Conservation (phyloP, 2,797 vertebrate genomes). For the Rhinogobio ventralis region DNA sequence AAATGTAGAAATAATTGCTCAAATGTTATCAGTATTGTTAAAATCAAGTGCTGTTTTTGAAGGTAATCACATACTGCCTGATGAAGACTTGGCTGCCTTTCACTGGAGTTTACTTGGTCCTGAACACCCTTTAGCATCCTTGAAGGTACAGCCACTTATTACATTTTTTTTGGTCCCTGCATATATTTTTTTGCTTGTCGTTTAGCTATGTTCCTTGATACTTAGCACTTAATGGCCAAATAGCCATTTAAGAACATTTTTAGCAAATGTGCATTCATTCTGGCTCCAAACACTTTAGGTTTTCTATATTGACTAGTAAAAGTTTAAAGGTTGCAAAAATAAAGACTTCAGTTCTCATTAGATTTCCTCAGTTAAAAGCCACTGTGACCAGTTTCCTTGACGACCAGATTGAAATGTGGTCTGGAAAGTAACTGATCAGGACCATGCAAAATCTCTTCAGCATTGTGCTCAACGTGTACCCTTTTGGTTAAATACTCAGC, state of each 20-base stretch:
- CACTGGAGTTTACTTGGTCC: constrained; percentile 98
- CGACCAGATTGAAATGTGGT: constrained; percentile 57
- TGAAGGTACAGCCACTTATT: constrained; percentile 85
- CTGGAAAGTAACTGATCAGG: constrained; percentile 49
- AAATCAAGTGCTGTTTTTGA: constrained; percentile 58
- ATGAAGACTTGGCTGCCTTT: constrained; percentile 99
- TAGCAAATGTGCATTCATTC: neutral
- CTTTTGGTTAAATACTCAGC: constrained; percentile 22
- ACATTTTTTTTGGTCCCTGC: neutral
- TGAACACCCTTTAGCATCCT: constrained; percentile 94
- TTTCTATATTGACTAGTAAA: constrained; percentile 5
- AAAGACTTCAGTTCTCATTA: constrained; percentile 28
- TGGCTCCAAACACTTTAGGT: neutral
- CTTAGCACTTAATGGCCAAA: no score
- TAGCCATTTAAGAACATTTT: neutral
- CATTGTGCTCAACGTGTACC: constrained; percentile 11
- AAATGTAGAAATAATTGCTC: neutral
- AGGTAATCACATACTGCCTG: constrained; percentile 98
- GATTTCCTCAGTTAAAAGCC: constrained; percentile 45
- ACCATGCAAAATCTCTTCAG: constrained; percentile 55
- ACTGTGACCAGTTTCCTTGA: constrained; percentile 57
- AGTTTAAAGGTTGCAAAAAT: constrained; percentile 5
- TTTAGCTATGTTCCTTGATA: constrained; percentile 20
- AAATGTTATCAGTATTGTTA: neutral
- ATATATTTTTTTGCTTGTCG: constrained; percentile 11